phyloP scores from a whole-genome alignment of 2,113 vertebrate genomes.

The Harpagus bidentatus region DNA sequence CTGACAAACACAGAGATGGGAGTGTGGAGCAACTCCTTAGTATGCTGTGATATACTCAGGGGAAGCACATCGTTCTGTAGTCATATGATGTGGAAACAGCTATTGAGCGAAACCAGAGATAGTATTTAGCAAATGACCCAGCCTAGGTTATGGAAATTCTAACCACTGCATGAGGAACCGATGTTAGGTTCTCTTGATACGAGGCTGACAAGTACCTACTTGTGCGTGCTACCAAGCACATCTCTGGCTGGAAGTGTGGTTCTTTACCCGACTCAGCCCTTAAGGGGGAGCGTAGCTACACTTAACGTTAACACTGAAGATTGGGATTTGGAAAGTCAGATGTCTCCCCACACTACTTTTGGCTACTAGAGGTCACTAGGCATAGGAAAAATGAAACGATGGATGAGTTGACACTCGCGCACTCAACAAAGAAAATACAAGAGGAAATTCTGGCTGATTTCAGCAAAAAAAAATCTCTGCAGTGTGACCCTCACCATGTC shows the following conservation, averaged over 20 bases:
- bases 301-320: not conserved
- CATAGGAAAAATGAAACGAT: conserved; percentile 2
- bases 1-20: not conserved
- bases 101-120: not conserved
- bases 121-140: not conserved
- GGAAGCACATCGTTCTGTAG: not conserved
- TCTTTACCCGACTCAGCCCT: not conserved
- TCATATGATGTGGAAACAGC: not conserved
- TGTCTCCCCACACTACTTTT: not conserved
- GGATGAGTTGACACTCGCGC: not conserved
- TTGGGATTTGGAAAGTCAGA: not conserved
- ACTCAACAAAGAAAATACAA: not conserved
- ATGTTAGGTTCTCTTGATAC: not conserved
- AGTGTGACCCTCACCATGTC: not conserved
- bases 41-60: not conserved
- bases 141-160: not conserved
- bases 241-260: not conserved
- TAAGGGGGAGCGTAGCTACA: not conserved
- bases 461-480: not conserved
- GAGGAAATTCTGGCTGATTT: conserved; percentile 4
- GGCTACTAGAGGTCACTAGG: not conserved
- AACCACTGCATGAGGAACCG: not conserved
- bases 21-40: not conserved
- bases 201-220: not conserved
- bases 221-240: not conserved